Percentiles rank a stretch among this genome's conserved stretches.
Evolutionary conservation across 2,113 vertebrate species (phyloP).

Genomic region (Psilopsiagon aymara): DNA sequence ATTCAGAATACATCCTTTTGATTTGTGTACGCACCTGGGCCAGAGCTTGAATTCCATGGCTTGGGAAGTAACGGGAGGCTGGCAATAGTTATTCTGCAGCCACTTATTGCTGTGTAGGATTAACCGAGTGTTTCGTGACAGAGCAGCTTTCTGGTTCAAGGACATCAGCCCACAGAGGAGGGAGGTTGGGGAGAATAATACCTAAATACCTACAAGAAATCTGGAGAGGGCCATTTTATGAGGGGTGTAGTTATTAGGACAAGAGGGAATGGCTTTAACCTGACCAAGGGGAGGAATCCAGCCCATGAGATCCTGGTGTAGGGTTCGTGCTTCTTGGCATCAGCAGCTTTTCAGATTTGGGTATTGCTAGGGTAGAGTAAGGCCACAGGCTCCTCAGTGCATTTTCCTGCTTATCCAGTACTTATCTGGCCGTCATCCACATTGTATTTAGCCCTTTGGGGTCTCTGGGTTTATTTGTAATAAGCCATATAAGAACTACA

Average conservation of each 20-base stretch:
- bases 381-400: not conserved
- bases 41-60: not conserved
- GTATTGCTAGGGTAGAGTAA: not conserved
- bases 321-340: not conserved
- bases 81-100: not conserved
- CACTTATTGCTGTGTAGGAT: not conserved
- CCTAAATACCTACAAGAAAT: not conserved
- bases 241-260: not conserved
- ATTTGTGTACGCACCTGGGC: fast-evolving
- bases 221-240: not conserved
- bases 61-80: not conserved
- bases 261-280: not conserved
- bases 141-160: not conserved
- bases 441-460: not conserved
- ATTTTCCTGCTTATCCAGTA: not conserved
- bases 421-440: not conserved
- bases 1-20: not conserved
- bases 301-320: fast-evolving
- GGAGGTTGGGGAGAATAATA: not conserved
- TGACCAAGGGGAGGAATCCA: not conserved
- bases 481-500: constrained; percentile 33
- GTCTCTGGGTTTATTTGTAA: not conserved
- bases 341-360: not conserved
- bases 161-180: not conserved
- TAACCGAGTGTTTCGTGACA: not conserved